phyloP scores from a whole-genome alignment of 2,797 vertebrate genomes.

The Lemur catta region DNA sequence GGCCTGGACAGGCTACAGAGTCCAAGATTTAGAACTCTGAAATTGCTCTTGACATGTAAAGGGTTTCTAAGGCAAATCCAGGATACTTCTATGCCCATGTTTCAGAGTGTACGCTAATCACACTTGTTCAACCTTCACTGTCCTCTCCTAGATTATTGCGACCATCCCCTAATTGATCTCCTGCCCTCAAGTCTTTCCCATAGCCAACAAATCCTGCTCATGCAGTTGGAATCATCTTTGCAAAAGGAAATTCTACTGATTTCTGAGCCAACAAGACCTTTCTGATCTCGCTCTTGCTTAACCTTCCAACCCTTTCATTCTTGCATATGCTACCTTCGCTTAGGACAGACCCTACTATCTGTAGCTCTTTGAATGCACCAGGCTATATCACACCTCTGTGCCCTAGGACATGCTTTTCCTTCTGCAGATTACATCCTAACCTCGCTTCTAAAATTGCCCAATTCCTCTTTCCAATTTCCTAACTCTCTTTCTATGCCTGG shows the following conservation, averaged over 20 bases:
- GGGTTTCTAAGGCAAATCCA: not conserved
- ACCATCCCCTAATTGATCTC: not conserved
- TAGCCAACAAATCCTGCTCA: not conserved
- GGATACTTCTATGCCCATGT: not conserved
- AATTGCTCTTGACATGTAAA: not conserved
- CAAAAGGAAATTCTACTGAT: not conserved
- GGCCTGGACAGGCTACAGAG: not conserved
- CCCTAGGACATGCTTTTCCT: not conserved
- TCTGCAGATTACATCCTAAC: not conserved
- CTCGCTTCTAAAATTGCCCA: not conserved
- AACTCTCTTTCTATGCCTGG: not conserved
- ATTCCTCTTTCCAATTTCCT: not conserved
- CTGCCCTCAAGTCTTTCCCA: not conserved
- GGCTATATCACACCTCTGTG: not conserved
- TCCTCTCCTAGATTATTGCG: not conserved
- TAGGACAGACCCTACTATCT: not conserved
- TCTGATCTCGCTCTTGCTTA: not conserved
- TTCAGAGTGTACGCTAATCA: not conserved
- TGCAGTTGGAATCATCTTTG: not conserved
- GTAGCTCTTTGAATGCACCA: not conserved
- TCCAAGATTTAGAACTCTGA: not conserved
- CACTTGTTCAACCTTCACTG: not conserved
- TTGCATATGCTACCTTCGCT: not conserved
- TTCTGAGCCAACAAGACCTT: not conserved
- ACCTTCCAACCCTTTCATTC: not conserved